phyloP scores from a whole-genome alignment of 92 coral and sea anemone species.

The Porites evermanni region DNA sequence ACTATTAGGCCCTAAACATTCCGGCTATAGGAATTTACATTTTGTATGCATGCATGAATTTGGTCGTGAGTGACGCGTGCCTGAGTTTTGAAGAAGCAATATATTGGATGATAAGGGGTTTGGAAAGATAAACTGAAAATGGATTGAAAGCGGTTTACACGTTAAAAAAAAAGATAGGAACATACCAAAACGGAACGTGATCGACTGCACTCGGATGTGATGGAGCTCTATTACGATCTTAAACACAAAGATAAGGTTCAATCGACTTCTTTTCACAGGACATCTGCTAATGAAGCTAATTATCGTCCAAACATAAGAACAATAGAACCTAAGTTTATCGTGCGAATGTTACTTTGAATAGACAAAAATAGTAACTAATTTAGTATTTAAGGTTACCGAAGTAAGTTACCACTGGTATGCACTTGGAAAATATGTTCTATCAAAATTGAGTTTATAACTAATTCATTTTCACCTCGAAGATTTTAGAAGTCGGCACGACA shows the following conservation, averaged over 20 bases:
- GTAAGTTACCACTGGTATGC: not conserved
- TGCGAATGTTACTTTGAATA: not conserved
- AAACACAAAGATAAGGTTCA: not conserved
- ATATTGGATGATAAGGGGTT: not conserved
- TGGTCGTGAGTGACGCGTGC: not conserved
- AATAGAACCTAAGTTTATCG: not conserved
- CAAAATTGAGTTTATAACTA: not conserved
- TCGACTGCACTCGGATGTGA: not conserved
- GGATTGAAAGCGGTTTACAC: not conserved
- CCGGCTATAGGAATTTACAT: too few species aligned
- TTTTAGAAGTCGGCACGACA: not conserved
- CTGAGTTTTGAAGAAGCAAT: not conserved
- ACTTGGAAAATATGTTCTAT: not conserved
- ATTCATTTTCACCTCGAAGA: not conserved
- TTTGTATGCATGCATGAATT: too few species aligned
- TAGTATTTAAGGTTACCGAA: not conserved
- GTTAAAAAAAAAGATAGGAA: not conserved
- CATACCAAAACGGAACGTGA: not conserved
- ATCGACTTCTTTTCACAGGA: not conserved
- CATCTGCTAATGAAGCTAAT: not conserved
- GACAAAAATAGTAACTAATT: not conserved
- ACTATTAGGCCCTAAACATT: too few species aligned
- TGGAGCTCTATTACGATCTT: not conserved
- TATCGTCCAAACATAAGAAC: not conserved
- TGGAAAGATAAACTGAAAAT: not conserved